phyloP scores from a whole-genome alignment of 2,113 vertebrate species.

The Cynocephalus volans region DNA sequence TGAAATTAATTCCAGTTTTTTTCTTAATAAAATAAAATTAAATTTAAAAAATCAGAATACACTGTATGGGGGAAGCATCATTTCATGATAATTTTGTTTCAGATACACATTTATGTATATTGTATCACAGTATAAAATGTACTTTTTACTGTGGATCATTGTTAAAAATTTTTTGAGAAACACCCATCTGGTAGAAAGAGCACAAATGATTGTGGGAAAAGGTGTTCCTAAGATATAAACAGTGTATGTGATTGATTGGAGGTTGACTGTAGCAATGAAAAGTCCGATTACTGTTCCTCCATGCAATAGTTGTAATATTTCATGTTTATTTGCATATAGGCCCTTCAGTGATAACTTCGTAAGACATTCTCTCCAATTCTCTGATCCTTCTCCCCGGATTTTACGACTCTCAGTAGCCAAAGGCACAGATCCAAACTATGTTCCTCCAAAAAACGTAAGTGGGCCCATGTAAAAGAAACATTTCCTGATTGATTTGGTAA shows the following conservation, averaged over 20 bases:
- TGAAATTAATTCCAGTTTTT: slow-evolving; percentile 12
- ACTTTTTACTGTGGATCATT: background rate
- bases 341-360: background rate
- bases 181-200: background rate
- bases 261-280: background rate
- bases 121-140: background rate
- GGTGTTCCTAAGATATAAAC: background rate
- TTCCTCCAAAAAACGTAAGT: slow-evolving; percentile 84
- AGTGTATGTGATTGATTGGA: background rate
- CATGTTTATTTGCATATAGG: slow-evolving; percentile 77
- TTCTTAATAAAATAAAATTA: slow-evolving; percentile 26
- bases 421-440: slow-evolving; percentile 60
- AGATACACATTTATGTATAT: background rate
- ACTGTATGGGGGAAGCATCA: background rate
- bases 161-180: slow-evolving; percentile 39
- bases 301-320: background rate
- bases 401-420: slow-evolving; percentile 85
- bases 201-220: background rate
- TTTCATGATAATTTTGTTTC: slow-evolving; percentile 54
- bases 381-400: slow-evolving; percentile 78
- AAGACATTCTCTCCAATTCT: slow-evolving; percentile 38
- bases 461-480: background rate
- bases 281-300: background rate
- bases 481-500: background rate
- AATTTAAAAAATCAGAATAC: slow-evolving; percentile 33